These are phyloP conservation scores for Rostratula benghalensis DNA, from an alignment of 2,113 vertebrate species.

Conservation along the genomic window DNA sequence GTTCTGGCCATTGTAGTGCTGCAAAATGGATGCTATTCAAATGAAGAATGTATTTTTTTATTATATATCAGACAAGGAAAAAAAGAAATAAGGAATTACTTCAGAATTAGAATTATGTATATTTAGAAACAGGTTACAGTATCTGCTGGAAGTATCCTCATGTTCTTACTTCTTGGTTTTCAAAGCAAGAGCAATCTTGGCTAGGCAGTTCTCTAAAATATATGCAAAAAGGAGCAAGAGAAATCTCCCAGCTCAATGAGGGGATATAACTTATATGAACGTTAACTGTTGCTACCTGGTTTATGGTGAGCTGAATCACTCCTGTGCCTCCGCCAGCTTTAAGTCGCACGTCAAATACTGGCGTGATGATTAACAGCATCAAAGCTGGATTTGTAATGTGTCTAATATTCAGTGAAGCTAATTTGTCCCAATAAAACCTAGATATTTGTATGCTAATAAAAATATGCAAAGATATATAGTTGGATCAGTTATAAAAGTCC, in stretches of 20 bases:
- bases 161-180: neutral
- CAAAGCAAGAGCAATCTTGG: slow-evolving; percentile 15
- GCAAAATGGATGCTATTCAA: slow-evolving; percentile 55
- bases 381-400: slow-evolving; percentile 56
- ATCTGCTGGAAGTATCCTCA: neutral
- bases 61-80: neutral
- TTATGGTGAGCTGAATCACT: neutral
- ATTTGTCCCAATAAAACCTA: slow-evolving; percentile 15
- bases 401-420: slow-evolving; percentile 44
- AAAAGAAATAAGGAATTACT: neutral
- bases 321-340: neutral
- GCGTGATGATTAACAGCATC: slow-evolving; percentile 34
- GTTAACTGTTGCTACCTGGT: slow-evolving; percentile 40
- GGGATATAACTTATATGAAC: neutral
- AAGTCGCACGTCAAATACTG: slow-evolving; percentile 26
- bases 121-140: neutral
- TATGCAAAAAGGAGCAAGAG: neutral
- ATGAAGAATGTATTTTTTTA: neutral
- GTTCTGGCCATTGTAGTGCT: neutral
- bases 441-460: slow-evolving; percentile 9
- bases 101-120: neutral
- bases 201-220: slow-evolving; percentile 43
- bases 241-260: neutral
- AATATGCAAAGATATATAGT: neutral
- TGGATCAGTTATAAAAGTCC: slow-evolving; percentile 16